A percentile compares a stretch with the other conserved stretches of the same genome.
phyloP scores from a whole-genome alignment of 2,113 vertebrate genomes.

The Axis porcinus region DNA sequence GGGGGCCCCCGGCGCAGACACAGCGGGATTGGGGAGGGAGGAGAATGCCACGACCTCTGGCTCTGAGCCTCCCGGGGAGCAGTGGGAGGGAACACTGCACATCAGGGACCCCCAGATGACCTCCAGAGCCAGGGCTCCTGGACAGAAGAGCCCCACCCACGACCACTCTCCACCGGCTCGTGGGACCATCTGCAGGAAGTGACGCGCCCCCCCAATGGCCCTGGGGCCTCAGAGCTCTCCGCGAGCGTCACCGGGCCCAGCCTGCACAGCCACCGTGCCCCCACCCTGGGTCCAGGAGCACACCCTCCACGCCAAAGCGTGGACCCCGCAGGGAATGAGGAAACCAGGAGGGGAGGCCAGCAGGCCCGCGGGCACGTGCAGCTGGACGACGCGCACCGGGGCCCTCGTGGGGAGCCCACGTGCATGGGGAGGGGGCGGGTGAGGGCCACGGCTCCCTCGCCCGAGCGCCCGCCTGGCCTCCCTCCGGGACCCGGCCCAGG shows the following conservation, averaged over 20 bases:
- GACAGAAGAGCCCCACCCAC: neutral
- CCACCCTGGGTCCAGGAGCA: no score
- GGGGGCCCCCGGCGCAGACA: accelerated
- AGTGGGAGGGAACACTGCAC: accelerated
- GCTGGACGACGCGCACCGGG: accelerated
- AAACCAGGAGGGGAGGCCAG: accelerated
- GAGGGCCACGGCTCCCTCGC: neutral
- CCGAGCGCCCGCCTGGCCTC: neutral
- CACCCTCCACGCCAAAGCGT: neutral
- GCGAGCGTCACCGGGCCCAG: neutral
- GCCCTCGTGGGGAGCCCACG: accelerated
- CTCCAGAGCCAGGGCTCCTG: no score
- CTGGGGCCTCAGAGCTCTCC: neutral
- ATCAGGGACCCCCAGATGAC: neutral
- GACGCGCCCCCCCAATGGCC: accelerated
- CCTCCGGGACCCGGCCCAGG: neutral
- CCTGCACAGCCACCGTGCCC: accelerated
- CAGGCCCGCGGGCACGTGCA: accelerated
- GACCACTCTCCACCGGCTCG: neutral
- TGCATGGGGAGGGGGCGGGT: accelerated
- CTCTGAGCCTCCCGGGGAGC: neutral
- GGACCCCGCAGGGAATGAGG: neutral
- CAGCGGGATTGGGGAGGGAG: no score
- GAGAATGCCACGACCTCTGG: neutral
- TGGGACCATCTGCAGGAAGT: neutral